A percentile compares a stretch with the other conserved stretches of the same genome.
phyloP scores from a whole-genome alignment of 2,113 vertebrate species.

The Barbus barbus region DNA sequence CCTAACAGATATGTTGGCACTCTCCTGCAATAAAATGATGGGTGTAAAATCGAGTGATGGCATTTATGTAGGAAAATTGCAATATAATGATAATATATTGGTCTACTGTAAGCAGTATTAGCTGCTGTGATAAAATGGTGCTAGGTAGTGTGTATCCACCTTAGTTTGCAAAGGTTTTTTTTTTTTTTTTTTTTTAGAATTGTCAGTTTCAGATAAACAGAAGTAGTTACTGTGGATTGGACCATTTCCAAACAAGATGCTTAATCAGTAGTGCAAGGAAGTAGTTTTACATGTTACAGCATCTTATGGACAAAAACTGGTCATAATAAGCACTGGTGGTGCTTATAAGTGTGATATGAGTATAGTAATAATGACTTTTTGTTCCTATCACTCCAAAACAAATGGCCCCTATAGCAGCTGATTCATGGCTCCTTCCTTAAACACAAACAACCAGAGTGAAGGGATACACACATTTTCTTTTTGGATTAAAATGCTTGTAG shows the following conservation, averaged over 20 bases:
- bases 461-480: background rate
- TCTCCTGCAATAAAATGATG: no score
- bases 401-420: background rate
- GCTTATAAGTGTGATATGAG: no score
- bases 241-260: background rate
- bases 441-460: background rate
- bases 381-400: background rate
- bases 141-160: no score
- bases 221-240: background rate
- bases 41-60: no score
- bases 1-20: no score
- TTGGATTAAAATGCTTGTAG: background rate
- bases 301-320: no score
- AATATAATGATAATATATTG: no score
- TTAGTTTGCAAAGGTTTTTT: background rate
- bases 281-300: background rate
- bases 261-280: background rate
- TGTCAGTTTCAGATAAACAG: background rate
- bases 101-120: no score
- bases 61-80: no score
- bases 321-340: no score
- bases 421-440: background rate
- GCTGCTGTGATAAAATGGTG: background rate
- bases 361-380: no score
- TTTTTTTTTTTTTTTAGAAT: background rate